phyloP scores from a whole-genome alignment of 2,113 vertebrate species.

The Cyphomyrus plagiostoma region DNA sequence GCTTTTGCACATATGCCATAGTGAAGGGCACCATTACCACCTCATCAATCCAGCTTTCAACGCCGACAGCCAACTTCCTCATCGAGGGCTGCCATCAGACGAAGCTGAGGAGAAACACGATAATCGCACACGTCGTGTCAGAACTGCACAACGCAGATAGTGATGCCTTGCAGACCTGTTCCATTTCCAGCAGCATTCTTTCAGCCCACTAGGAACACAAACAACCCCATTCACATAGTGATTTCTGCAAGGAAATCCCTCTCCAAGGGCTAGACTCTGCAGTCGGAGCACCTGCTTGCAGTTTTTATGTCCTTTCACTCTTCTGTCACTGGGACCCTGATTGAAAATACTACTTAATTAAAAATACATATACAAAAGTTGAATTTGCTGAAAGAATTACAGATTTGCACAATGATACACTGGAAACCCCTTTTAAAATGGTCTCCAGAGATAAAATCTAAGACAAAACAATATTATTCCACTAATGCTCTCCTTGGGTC shows the following conservation, averaged over 20 bases:
- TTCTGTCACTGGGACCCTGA: constrained; percentile 31
- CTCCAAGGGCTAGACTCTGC: neutral
- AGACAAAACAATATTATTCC: constrained; percentile 21
- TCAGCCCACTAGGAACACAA: neutral
- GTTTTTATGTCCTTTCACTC: constrained; percentile 27
- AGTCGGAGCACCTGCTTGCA: constrained; percentile 16
- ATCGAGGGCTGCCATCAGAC: neutral
- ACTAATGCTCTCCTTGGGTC: constrained; percentile 10
- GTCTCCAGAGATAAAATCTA: constrained; percentile 18
- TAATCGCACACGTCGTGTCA: neutral
- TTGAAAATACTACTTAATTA: constrained; percentile 33
- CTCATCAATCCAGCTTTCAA: constrained; percentile 27
- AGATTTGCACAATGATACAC: constrained; percentile 24
- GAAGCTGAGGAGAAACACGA: neutral
- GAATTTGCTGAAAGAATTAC: constrained; percentile 26
- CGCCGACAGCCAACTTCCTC: constrained; percentile 7
- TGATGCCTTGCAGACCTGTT: neutral
- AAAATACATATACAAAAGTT: constrained; percentile 28
- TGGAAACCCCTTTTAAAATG: constrained; percentile 7
- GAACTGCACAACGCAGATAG: neutral
- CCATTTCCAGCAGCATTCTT: neutral
- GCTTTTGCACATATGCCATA: constrained; percentile 9
- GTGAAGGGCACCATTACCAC: constrained; percentile 20
- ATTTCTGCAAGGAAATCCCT: neutral
- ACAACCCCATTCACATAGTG: neutral